Percentiles rank a stretch among this genome's conserved stretches.
Evolutionary conservation across 2,888 invertebrate species (phyloP).

Genomic region (Drosophila colorata): DNA sequence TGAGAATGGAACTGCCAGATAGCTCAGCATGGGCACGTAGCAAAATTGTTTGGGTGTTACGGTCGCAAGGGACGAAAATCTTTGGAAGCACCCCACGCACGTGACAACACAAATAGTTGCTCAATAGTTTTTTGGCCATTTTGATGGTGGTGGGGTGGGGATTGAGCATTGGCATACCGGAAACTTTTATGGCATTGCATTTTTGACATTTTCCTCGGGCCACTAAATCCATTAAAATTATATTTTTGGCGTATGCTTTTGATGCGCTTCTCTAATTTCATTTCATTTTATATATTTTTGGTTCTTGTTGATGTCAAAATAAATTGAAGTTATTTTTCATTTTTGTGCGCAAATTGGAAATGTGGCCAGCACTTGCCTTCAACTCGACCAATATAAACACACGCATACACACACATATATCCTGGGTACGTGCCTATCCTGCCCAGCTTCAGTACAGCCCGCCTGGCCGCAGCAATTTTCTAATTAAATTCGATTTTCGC

Average conservation of each 20-base stretch:
- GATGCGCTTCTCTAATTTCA: constrained; percentile 75
- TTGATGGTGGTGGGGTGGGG: neutral
- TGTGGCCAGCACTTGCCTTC: constrained; percentile 43
- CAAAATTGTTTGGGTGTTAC: constrained; percentile 61
- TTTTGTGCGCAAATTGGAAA: constrained; percentile 56
- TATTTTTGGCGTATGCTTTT: constrained; percentile 71
- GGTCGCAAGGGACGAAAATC: constrained; percentile 58
- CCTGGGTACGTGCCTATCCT: constrained; percentile 59
- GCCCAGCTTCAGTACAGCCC: constrained; percentile 23
- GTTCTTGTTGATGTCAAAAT: constrained; percentile 68
- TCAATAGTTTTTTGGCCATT: constrained; percentile 55
- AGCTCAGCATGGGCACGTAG: constrained; percentile 64
- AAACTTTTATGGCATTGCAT: constrained; percentile 62
- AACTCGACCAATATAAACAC: constrained; percentile 37
- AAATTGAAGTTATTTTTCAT: constrained; percentile 75
- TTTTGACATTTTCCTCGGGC: constrained; percentile 72
- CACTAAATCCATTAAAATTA: constrained; percentile 80
- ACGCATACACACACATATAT: constrained; percentile 6
- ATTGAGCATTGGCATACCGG: constrained; percentile 15
- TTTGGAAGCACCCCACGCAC: constrained; percentile 64
- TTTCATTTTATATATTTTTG: constrained; percentile 47
- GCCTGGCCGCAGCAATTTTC: constrained; percentile 75
- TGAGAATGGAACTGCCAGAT: constrained; percentile 40
- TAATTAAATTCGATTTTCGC: constrained; percentile 81
- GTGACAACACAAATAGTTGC: constrained; percentile 78